Evolutionary conservation across 2,797 vertebrate species (phyloP).

Genomic region (Sebastes kiyomatsui): DNA sequence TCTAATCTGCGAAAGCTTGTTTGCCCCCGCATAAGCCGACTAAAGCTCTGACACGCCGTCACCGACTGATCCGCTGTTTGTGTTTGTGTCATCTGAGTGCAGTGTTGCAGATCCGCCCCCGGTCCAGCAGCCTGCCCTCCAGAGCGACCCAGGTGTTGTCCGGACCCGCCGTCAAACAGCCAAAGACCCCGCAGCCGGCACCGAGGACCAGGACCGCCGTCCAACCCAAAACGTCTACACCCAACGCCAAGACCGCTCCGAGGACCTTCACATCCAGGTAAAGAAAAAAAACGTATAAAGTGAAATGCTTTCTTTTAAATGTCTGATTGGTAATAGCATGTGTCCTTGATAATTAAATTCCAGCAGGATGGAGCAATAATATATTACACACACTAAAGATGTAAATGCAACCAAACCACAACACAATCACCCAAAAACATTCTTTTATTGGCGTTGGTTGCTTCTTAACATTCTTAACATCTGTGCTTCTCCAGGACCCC

Average conservation of each 20-base stretch:
- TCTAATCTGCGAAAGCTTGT: conserved; percentile 22
- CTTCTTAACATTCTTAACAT: too few relatives aligned
- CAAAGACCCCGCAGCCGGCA: conserved; percentile 74
- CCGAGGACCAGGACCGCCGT: conserved; percentile 56
- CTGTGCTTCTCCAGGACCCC: conserved; percentile 65
- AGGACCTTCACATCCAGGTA: conserved; percentile 68
- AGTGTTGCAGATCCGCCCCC: conserved; percentile 73
- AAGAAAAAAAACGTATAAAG: not conserved
- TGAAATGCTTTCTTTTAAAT: not conserved
- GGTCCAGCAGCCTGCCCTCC: conserved; percentile 79
- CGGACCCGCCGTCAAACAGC: conserved; percentile 49
- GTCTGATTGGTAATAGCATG: not conserved
- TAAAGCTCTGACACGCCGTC: not conserved
- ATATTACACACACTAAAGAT: not conserved
- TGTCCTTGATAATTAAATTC: not conserved
- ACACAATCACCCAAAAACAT: not conserved
- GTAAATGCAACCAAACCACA: not conserved
- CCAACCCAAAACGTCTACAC: conserved; percentile 76
- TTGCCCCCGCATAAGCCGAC: not conserved
- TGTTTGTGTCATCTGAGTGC: not conserved
- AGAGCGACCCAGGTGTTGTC: conserved; percentile 64
- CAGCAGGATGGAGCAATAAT: not conserved
- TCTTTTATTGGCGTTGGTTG: too few relatives aligned
- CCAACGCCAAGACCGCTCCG: conserved; percentile 43
- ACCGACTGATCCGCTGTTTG: not conserved